Evolutionary conservation across 2,797 vertebrate genomes (phyloP), one percentile per base, ranked within the genome.

Genomic region (Diplodus sargus): DNA sequence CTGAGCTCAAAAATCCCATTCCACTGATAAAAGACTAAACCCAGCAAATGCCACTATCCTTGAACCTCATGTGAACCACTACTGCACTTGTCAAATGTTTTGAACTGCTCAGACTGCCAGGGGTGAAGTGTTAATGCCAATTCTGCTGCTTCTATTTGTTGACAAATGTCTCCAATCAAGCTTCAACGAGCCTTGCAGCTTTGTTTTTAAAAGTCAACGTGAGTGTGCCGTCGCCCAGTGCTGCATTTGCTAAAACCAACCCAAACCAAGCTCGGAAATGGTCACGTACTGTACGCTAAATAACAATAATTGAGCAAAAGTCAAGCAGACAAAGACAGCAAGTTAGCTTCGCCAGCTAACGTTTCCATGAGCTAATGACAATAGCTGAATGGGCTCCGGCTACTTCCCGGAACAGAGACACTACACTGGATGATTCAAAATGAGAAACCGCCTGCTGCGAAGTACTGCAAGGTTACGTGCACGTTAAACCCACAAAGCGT

Each of bases 251-350:
- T 64, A 20, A 23, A 70, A 75, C 6, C 62, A 72, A 22, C 28
- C 16, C 75, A 28, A 6, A 61, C 1, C 17, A 58, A 58, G 47
- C 49, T 62, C 20, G 6, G 30, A 28, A 67, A 70, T 43, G 30
- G 28, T 1, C 58, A 25, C 61, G 72, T 79, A 81, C 30, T 67
- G 45, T 8, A 0, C 47, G 12, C 60, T 6, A 47, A 15, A 73
- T 42, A 64, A 82, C 71, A 87, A 57, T 67, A 82, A 88, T 49
- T 82, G 52, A 84, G 69, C 69, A 86, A 75, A 90, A 91, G 75
- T 87, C 78, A 85, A 81, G 61, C 85, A 90, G 89, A 94, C 92
- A 94, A 93, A 92, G 91, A 87, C 90, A 89, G 83, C 87, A 86
- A 89, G 88, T 90, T 92, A 91, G 91, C 92, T 71, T 74, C 69